phyloP scores from a whole-genome alignment of 1,140 invertebrate species.

The Drosophila saltans region DNA sequence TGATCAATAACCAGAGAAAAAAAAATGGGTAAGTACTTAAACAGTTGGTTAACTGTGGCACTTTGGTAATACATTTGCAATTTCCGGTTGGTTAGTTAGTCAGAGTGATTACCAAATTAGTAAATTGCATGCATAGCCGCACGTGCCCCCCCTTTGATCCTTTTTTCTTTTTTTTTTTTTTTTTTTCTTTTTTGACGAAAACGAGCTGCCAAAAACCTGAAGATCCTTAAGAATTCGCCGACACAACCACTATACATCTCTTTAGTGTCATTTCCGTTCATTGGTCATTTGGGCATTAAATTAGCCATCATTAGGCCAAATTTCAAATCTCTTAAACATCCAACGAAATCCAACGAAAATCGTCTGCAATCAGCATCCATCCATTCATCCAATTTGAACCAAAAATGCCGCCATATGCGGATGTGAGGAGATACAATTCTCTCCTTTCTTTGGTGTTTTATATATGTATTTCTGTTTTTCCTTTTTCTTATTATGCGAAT shows the following conservation, averaged over 20 bases:
- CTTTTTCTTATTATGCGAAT: conserved; percentile 26
- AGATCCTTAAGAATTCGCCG: conserved; percentile 13
- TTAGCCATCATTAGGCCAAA: conserved; percentile 66
- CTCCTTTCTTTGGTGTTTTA: conserved; percentile 10
- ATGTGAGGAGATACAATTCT: conserved; percentile 10
- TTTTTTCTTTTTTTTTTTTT: background rate
- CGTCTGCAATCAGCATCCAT: conserved; percentile 70
- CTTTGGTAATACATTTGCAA: conserved; percentile 14
- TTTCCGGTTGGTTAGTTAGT: conserved; percentile 38
- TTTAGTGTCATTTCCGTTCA: conserved; percentile 70
- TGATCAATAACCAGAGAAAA: no score
- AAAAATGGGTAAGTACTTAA: no score
- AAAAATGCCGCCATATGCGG: conserved; percentile 61
- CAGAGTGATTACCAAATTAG: conserved; percentile 50
- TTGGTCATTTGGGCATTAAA: conserved; percentile 56
- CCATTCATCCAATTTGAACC: conserved; percentile 72
- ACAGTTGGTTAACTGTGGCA: background rate
- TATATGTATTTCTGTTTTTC: conserved; percentile 12
- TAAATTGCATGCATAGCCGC: conserved; percentile 47
- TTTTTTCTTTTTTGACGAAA: background rate
- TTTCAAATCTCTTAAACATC: conserved; percentile 6
- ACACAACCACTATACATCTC: background rate
- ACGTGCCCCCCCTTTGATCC: conserved; percentile 46
- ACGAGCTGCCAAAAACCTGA: conserved; percentile 26
- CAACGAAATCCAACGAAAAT: conserved; percentile 48